Evolutionary conservation across 23 tunicate species (phyloP).

Genomic region (Phallusia fumigata): DNA sequence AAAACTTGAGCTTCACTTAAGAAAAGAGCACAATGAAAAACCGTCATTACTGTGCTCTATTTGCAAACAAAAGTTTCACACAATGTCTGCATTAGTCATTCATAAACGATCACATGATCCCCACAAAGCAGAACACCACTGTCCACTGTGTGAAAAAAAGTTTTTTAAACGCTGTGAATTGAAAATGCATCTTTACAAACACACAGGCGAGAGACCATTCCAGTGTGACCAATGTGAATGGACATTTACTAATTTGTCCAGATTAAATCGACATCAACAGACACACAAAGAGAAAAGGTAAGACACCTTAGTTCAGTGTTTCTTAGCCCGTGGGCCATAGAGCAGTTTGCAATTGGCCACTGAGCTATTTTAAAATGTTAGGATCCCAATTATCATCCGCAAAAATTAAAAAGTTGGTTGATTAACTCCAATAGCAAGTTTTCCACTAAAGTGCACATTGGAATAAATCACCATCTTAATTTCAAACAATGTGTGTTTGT

Average conservation of each 20-base stretch:
- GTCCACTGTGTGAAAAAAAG: constrained; percentile 56
- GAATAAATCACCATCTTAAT: too few relatives aligned
- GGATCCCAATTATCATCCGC: too few relatives aligned
- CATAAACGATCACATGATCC: constrained; percentile 56
- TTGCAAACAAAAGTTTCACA: constrained; percentile 52
- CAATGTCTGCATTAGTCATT: constrained; percentile 41
- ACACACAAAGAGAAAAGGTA: constrained; percentile 50
- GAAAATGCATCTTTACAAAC: constrained; percentile 50
- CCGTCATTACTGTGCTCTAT: constrained; percentile 28
- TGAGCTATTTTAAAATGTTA: too few relatives aligned
- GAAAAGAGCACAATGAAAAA: constrained; percentile 37
- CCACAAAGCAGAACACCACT: constrained; percentile 5
- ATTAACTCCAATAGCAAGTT: too few relatives aligned
- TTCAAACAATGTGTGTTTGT: too few relatives aligned
- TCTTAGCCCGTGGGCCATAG: background rate
- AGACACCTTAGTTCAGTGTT: background rate
- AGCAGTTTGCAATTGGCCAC: too few relatives aligned
- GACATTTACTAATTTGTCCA: constrained; percentile 49
- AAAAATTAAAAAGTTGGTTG: too few relatives aligned
- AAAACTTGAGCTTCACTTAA: constrained; percentile 33
- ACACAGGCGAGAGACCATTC: constrained; percentile 66
- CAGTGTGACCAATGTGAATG: constrained; percentile 68
- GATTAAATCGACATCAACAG: constrained; percentile 54
- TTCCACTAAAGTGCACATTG: too few relatives aligned
- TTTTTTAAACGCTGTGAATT: constrained; percentile 30